These are phyloP conservation scores for Trachymyrmex cornetzi DNA, from an alignment of 1,140 invertebrate species.

Conservation along the genomic window DNA sequence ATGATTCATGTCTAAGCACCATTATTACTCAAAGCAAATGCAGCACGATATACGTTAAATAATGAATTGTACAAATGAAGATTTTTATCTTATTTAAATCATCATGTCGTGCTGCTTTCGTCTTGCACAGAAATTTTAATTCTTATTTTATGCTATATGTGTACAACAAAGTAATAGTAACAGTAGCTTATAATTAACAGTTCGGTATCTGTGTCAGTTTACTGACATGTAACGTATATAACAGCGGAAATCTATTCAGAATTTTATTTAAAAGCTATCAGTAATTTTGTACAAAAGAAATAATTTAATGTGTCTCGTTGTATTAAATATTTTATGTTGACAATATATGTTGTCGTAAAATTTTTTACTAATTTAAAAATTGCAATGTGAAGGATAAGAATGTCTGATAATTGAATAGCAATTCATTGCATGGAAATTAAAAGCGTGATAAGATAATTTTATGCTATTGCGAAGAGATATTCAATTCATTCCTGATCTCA, in stretches of 20 bases:
- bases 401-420: slow-evolving; percentile 15
- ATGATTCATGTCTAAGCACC: slow-evolving; percentile 11
- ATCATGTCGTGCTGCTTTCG: slow-evolving; percentile 11
- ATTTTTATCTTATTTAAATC: slow-evolving; percentile 30
- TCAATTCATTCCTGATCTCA: slow-evolving; percentile 49
- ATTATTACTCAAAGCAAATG: slow-evolving; percentile 9
- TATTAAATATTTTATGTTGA: slow-evolving; percentile 32
- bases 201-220: slow-evolving; percentile 34
- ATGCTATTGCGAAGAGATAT: slow-evolving; percentile 31
- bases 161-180: slow-evolving; percentile 14
- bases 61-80: not conserved
- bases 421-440: slow-evolving; percentile 18
- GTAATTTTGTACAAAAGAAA: slow-evolving; percentile 33
- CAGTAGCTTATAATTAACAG: slow-evolving; percentile 18
- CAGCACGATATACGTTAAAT: slow-evolving; percentile 30
- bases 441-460: slow-evolving; percentile 32
- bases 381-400: slow-evolving; percentile 21
- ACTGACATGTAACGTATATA: not conserved
- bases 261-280: slow-evolving; percentile 47
- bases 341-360: slow-evolving; percentile 23
- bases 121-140: slow-evolving; percentile 48
- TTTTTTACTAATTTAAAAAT: slow-evolving; percentile 38
- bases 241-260: slow-evolving; percentile 17
- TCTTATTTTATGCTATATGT: slow-evolving; percentile 22
- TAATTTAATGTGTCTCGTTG: slow-evolving; percentile 21